phyloP scores from a whole-genome alignment of 2,888 invertebrate species.

The Linnaemya tessellans region DNA sequence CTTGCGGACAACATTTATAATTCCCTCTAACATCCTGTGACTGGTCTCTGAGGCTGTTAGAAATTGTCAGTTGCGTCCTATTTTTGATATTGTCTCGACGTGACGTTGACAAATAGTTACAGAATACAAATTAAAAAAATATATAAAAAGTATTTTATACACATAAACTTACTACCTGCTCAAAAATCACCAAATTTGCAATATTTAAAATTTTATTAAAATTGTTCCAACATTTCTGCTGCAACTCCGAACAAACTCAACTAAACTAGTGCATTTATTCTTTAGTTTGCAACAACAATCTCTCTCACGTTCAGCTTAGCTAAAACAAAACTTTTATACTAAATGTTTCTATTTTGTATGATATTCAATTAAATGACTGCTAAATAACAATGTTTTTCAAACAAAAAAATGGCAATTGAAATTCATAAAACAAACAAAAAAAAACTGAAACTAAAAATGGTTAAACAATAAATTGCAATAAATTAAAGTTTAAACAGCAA shows the following conservation, averaged over 20 bases:
- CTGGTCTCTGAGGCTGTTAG: too few species aligned
- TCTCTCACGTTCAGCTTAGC: slow-evolving; percentile 25
- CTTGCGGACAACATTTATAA: too few species aligned
- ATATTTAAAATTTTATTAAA: background rate
- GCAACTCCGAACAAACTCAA: slow-evolving; percentile 26
- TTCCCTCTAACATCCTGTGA: too few species aligned
- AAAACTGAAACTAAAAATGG: slow-evolving; percentile 43
- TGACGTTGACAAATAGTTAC: too few species aligned
- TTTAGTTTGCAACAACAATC: background rate
- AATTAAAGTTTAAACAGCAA: slow-evolving; percentile 62
- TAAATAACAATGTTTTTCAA: slow-evolving; percentile 47
- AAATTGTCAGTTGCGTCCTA: too few species aligned
- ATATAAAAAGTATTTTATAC: background rate
- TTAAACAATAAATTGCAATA: slow-evolving; percentile 71
- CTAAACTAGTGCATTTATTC: slow-evolving; percentile 21
- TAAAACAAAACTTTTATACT: slow-evolving; percentile 8
- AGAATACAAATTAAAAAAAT: too few species aligned
- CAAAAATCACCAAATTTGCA: background rate
- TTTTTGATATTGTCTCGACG: too few species aligned
- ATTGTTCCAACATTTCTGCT: slow-evolving; percentile 43
- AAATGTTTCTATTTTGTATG: slow-evolving; percentile 31
- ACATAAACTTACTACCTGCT: background rate
- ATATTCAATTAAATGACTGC: slow-evolving; percentile 15
- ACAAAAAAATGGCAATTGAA: slow-evolving; percentile 51
- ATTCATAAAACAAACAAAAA: slow-evolving; percentile 38